Conservation (phyloP, 2,888 invertebrate species). For the Mesorhabditis sp. region DNA sequence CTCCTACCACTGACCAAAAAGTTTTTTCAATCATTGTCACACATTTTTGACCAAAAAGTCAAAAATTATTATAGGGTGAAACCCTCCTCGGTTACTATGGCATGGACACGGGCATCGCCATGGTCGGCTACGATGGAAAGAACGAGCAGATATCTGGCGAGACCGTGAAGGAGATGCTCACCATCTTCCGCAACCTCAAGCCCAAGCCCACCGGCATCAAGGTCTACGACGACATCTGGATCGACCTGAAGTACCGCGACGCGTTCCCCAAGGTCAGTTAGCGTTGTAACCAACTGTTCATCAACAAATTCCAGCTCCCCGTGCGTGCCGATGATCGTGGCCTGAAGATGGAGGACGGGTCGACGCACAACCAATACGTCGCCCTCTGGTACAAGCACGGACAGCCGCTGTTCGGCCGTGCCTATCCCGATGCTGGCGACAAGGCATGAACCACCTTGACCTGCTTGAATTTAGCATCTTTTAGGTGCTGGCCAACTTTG, state of each 20-base stretch:
- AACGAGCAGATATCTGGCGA: constrained; percentile 33
- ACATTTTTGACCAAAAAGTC: no score
- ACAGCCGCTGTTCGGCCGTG: constrained; percentile 40
- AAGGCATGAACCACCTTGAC: constrained; percentile 19
- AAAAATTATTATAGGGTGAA: no score
- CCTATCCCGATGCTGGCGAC: constrained; percentile 30
- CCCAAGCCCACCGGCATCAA: constrained; percentile 41
- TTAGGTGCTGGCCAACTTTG: constrained; percentile 31
- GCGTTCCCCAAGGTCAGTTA: constrained; percentile 22
- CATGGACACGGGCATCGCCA: constrained; percentile 32
- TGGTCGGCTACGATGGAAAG: constrained; percentile 32
- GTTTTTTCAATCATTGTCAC: no score
- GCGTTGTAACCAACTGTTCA: no score
- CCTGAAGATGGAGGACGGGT: constrained; percentile 13
- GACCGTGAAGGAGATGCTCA: constrained; percentile 28
- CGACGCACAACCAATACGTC: constrained; percentile 23
- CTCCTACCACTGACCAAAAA: no score
- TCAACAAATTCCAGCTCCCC: no score
- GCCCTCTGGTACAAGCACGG: constrained; percentile 49
- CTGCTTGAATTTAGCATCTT: background rate
- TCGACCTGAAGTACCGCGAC: constrained; percentile 37
- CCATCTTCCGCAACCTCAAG: constrained; percentile 38
- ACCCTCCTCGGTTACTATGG: constrained; percentile 31
- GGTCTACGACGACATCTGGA: constrained; percentile 42
- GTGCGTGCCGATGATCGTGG: constrained; percentile 17